Conservation (phyloP, 2,113 vertebrate genomes). For the Regulus satrapa region DNA sequence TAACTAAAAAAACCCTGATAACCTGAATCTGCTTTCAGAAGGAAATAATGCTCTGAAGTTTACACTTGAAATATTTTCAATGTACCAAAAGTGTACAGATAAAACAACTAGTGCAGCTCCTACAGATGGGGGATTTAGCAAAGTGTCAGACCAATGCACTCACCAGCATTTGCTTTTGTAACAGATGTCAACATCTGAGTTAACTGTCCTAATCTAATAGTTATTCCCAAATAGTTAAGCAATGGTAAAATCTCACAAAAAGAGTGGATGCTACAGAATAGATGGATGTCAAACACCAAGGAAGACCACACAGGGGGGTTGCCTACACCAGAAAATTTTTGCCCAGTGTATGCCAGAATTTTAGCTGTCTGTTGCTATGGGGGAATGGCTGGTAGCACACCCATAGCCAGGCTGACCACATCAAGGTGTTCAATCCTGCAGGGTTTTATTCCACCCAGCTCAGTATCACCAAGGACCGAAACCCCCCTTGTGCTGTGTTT, state of each 20-base stretch:
- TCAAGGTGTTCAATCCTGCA: neutral
- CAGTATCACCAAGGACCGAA: neutral
- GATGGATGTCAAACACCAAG: neutral
- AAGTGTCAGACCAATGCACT: neutral
- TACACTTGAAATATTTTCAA: neutral
- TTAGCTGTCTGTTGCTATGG: neutral
- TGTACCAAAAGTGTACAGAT: neutral
- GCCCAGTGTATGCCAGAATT: neutral
- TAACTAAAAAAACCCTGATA: neutral
- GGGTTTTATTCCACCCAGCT: neutral
- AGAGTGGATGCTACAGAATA: neutral
- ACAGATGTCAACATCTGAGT: fast-evolving
- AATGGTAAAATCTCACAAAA: neutral
- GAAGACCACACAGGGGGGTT: fast-evolving
- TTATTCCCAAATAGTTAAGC: neutral
- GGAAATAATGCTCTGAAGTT: neutral
- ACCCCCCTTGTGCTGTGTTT: fast-evolving
- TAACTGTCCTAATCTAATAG: neutral
- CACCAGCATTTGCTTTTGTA: neutral
- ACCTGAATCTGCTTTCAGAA: neutral
- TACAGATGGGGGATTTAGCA: fast-evolving
- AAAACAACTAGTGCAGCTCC: neutral
- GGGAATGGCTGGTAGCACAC: neutral
- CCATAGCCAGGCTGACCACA: fast-evolving
- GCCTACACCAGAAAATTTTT: neutral